Evolutionary conservation across 2,888 invertebrate species (phyloP).

Genomic region (Lasioglossum pauxillum): DNA sequence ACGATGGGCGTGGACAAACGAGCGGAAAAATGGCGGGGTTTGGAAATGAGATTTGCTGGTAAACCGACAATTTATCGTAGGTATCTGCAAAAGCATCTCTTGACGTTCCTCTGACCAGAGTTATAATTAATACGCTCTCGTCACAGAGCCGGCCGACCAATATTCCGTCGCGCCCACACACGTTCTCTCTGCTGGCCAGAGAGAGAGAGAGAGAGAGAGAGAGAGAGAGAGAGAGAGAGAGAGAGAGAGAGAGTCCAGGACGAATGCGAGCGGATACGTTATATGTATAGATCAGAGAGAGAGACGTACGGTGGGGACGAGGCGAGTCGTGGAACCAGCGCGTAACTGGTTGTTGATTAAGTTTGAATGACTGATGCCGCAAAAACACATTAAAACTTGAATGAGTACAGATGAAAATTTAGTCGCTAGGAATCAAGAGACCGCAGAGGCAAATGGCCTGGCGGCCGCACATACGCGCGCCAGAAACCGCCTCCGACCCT

Average conservation of each 20-base stretch:
- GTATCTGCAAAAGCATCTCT: conserved; percentile 83
- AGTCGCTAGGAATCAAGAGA: conserved; percentile 83
- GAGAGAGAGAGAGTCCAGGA: conserved; percentile 45
- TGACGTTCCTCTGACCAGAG: conserved; percentile 83
- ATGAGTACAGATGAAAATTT: conserved; percentile 84
- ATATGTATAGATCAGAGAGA: not conserved
- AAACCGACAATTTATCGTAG: conserved; percentile 84
- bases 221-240: conserved; percentile 11
- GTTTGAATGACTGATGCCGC: conserved; percentile 84
- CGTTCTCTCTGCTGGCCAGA: conserved; percentile 10
- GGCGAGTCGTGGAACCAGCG: conserved; percentile 58
- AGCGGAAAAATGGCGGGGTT: conserved; percentile 79
- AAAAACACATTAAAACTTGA: conserved; percentile 85
- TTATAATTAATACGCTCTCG: conserved; percentile 84
- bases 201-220: conserved; percentile 11
- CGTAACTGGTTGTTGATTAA: conserved; percentile 83
- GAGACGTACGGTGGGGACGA: conserved; percentile 11
- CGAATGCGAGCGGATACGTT: conserved; percentile 56
- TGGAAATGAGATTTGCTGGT: conserved; percentile 84
- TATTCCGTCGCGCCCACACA: conserved; percentile 76
- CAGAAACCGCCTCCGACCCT: conserved; percentile 61
- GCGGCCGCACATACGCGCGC: conserved; percentile 76
- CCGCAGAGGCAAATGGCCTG: conserved; percentile 84
- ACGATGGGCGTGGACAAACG: conserved; percentile 77
- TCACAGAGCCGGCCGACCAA: conserved; percentile 81